These are phyloP conservation scores for Triplophysa tibetana DNA, from an alignment of 2,113 vertebrate genomes.

Conservation along the genomic window DNA sequence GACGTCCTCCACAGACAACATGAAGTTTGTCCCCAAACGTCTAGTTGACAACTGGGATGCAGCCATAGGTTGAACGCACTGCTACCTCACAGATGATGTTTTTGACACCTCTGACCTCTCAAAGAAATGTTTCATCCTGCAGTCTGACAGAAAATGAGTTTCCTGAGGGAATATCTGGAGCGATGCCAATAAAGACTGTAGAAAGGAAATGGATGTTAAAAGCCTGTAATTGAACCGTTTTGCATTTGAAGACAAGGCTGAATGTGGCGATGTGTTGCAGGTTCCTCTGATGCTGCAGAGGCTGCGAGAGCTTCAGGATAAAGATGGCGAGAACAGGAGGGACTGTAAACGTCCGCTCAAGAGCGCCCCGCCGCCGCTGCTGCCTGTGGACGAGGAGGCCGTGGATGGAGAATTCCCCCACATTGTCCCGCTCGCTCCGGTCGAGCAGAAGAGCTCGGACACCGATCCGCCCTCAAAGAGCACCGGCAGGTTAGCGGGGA, in stretches of 20 bases:
- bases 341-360: constrained; percentile 88
- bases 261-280: constrained; percentile 64
- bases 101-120: no score
- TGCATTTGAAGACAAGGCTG: neutral
- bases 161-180: no score
- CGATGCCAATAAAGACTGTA: no score
- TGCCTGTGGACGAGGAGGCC: constrained; percentile 92
- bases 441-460: neutral
- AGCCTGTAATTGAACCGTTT: no score
- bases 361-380: constrained; percentile 78
- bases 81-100: no score
- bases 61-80: no score
- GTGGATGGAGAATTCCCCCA: constrained; percentile 86
- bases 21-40: no score
- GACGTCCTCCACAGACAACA: no score
- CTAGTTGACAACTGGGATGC: no score
- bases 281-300: constrained; percentile 94
- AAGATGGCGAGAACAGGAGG: constrained; percentile 81
- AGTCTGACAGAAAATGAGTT: no score
- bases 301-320: constrained; percentile 88
- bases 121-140: no score
- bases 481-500: constrained; percentile 78
- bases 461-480: constrained; percentile 79
- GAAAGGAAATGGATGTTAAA: no score
- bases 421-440: neutral